phyloP scores from a whole-genome alignment of 2,888 invertebrate species.

The Dynastes hyllus region DNA sequence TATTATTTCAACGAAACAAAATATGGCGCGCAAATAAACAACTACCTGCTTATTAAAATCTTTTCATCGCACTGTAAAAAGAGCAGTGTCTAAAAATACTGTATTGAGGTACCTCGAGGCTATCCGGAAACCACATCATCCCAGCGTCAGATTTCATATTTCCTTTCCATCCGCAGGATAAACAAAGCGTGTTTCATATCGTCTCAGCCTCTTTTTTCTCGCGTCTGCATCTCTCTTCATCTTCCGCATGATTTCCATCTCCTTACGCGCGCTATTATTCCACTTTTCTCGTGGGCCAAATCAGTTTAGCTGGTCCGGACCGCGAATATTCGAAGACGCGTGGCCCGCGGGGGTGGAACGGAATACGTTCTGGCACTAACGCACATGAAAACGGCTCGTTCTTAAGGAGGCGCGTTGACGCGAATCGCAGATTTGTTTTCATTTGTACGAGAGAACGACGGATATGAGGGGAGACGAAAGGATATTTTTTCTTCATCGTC shows the following conservation, averaged over 20 bases:
- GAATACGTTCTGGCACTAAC: slow-evolving; percentile 18
- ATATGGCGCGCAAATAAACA: not conserved
- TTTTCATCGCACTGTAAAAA: not conserved
- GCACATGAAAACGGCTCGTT: slow-evolving; percentile 1
- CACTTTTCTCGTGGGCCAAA: slow-evolving; percentile 12
- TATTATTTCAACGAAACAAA: not conserved
- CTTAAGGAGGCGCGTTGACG: slow-evolving; percentile 32
- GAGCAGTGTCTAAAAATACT: not conserved
- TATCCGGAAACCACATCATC: slow-evolving; percentile 2
- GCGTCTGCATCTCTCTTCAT: slow-evolving; percentile 14
- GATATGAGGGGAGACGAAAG: not conserved
- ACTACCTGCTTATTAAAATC: not conserved
- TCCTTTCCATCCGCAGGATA: slow-evolving; percentile 29
- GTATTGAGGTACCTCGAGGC: not conserved
- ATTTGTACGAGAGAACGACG: slow-evolving; percentile 53
- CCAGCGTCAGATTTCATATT: slow-evolving; percentile 29
- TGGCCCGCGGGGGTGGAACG: slow-evolving; percentile 1
- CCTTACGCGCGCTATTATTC: slow-evolving; percentile 31
- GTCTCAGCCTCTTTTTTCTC: not conserved
- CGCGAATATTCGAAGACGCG: slow-evolving; percentile 19
- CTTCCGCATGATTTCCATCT: slow-evolving; percentile 8
- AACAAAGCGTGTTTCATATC: slow-evolving; percentile 16
- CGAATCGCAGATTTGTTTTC: slow-evolving; percentile 59
- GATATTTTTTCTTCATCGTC: slow-evolving; percentile 16
- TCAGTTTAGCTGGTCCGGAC: not conserved